Evolutionary conservation across 2,113 vertebrate species (phyloP).

Genomic region (Paratilapia polleni): DNA sequence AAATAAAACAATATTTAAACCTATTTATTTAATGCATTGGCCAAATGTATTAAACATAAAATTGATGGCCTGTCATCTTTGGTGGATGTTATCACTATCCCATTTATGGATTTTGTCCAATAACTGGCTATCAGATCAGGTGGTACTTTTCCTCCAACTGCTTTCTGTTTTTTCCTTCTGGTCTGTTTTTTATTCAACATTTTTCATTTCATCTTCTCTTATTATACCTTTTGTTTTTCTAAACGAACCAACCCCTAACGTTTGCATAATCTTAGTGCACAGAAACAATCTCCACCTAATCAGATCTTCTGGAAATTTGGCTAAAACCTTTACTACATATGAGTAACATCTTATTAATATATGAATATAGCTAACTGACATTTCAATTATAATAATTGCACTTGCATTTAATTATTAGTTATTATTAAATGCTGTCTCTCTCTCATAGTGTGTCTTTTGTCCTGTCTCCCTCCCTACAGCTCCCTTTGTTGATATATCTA

Average conservation of each 20-base stretch:
- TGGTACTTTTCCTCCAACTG: background rate
- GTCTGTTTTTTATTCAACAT: background rate
- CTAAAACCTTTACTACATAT: background rate
- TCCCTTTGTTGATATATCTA: background rate
- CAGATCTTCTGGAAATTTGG: background rate
- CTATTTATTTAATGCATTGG: background rate
- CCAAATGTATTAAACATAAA: background rate
- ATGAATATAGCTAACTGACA: background rate
- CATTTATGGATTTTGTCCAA: background rate
- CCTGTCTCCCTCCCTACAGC: too few relatives aligned
- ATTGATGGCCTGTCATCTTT: background rate
- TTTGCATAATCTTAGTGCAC: background rate
- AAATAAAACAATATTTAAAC: background rate
- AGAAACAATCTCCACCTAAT: background rate
- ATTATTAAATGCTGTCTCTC: background rate
- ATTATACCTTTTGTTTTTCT: background rate
- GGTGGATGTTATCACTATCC: background rate
- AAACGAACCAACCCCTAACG: background rate
- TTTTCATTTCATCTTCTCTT: background rate
- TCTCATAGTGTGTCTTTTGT: too few relatives aligned
- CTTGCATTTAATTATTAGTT: too few relatives aligned
- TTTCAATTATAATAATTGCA: background rate
- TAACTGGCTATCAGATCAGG: background rate
- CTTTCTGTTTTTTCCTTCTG: background rate
- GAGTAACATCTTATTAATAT: background rate